These are phyloP conservation scores for Phrynosoma blainvillii DNA, from an alignment of 2,113 vertebrate species.

Conservation along the genomic window DNA sequence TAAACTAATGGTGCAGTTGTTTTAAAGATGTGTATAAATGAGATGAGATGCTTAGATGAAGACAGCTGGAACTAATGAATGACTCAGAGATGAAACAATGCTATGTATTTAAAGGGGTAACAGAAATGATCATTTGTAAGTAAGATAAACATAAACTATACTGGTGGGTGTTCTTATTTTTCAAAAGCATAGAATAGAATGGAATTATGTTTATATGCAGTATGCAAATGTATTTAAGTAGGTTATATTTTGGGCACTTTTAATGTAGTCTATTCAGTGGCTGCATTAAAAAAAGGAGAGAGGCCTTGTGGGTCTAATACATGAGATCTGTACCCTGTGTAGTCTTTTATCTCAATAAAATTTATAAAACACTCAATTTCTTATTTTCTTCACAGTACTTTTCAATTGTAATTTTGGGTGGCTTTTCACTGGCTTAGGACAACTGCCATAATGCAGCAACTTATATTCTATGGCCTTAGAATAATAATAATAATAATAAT, in stretches of 20 bases:
- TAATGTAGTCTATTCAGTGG: conserved; percentile 53
- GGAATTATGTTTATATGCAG: conserved; percentile 48
- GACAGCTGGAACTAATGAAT: background rate
- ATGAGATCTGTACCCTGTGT: conserved; percentile 28
- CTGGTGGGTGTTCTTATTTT: conserved; percentile 46
- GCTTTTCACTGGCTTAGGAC: background rate
- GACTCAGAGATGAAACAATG: conserved; percentile 2
- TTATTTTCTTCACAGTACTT: background rate
- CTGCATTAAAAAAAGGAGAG: conserved; percentile 21
- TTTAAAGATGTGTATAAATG: conserved; percentile 52
- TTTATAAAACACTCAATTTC: background rate
- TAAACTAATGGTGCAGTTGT: conserved; percentile 16
- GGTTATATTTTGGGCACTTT: conserved; percentile 57
- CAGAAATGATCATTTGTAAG: conserved; percentile 39
- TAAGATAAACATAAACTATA: background rate
- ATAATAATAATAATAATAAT: background rate
- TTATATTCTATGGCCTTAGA: background rate
- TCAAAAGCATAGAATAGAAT: conserved; percentile 48
- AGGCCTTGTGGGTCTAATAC: too few species aligned
- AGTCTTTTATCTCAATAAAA: conserved; percentile 73
- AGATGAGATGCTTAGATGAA: conserved; percentile 3
- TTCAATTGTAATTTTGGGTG: background rate
- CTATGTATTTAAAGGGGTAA: conserved; percentile 55
- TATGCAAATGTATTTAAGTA: conserved; percentile 56
- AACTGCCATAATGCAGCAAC: background rate